phyloP scores from a whole-genome alignment of 2,797 vertebrate species.

The Anniella stebbinsi region DNA sequence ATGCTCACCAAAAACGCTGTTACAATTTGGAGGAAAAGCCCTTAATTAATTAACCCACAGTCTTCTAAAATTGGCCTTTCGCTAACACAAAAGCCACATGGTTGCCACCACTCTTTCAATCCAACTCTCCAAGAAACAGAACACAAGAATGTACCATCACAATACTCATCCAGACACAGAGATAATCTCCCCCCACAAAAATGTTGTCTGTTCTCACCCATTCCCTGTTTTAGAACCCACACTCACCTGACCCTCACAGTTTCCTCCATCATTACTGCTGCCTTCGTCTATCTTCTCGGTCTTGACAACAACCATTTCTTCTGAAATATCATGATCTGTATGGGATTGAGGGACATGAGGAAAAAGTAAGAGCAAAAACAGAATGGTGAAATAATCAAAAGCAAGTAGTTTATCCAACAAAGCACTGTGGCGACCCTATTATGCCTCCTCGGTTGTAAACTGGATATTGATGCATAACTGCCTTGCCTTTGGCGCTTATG shows the following conservation, averaged over 20 bases:
- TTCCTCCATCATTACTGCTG: constrained; percentile 65
- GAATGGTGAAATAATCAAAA: constrained; percentile 39
- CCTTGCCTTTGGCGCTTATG: not conserved
- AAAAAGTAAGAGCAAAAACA: not conserved
- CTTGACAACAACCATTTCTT: constrained; percentile 80
- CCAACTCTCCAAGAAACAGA: constrained; percentile 24
- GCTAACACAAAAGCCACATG: not conserved
- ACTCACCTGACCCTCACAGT: constrained; percentile 78
- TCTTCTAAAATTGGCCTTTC: not conserved
- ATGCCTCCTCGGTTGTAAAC: not conserved
- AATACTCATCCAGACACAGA: too few species aligned
- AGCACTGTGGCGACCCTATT: not conserved
- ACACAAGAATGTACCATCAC: not conserved
- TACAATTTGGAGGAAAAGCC: not conserved
- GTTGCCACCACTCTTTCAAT: not conserved
- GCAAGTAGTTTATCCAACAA: constrained; percentile 5
- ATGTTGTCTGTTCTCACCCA: not conserved
- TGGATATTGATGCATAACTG: not conserved
- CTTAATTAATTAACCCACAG: not conserved
- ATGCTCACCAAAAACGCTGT: not conserved
- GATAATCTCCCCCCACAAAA: not conserved
- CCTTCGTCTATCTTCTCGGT: constrained; percentile 79
- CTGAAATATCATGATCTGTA: constrained; percentile 79
- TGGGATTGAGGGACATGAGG: constrained; percentile 11
- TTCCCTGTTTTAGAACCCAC: not conserved